Evolutionary conservation across 2,113 vertebrate species (phyloP).

Genomic region (Entomyzon cyanotis): DNA sequence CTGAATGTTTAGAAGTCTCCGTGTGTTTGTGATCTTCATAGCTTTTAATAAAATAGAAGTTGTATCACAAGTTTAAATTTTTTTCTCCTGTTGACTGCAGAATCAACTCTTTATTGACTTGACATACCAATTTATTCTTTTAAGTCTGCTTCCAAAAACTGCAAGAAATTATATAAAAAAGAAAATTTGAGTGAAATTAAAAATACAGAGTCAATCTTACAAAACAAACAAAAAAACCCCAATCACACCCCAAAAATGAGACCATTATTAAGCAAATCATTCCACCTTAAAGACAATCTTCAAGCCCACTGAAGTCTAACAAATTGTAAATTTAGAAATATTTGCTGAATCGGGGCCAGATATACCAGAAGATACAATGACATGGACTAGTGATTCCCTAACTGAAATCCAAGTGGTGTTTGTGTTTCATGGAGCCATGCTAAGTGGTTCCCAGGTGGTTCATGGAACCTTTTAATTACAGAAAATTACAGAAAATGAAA

Average conservation of each 20-base stretch:
- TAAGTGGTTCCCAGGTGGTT: not conserved
- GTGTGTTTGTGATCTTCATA: not conserved
- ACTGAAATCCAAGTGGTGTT: not conserved
- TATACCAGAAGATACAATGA: not conserved
- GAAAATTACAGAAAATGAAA: not conserved
- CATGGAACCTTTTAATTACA: not conserved
- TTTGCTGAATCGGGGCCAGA: not conserved
- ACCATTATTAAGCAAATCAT: not conserved
- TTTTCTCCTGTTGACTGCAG: not conserved
- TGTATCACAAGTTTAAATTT: not conserved
- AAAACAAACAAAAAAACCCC: not conserved
- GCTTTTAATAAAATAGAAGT: not conserved
- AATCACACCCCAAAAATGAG: not conserved
- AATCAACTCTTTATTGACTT: not conserved
- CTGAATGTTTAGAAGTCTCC: not conserved
- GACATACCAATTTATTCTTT: not conserved
- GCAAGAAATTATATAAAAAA: not conserved
- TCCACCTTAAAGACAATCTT: not conserved
- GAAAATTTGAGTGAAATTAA: not conserved
- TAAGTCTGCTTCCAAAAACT: not conserved
- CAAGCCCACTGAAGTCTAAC: not conserved
- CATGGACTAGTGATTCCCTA: not conserved
- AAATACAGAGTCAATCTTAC: not conserved
- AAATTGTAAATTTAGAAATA: not conserved
- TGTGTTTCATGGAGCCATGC: not conserved